A percentile compares a stretch with the other conserved stretches of the same genome.
Conservation (phyloP, 23 tunicate genomes). For the Styela clava region DNA sequence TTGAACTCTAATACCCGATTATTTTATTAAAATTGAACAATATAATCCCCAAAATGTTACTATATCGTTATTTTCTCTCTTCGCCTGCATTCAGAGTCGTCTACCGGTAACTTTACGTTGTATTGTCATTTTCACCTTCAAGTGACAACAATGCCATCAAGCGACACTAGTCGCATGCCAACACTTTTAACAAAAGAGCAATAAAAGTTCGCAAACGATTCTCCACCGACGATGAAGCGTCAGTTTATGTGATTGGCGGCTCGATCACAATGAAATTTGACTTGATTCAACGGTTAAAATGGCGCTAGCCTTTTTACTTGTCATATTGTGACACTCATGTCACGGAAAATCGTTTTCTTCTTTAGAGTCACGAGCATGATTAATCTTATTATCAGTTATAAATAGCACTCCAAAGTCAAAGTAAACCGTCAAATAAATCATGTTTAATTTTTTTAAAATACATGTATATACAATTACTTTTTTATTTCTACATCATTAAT, state of each 20-base stretch:
- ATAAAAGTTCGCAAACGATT: not conserved
- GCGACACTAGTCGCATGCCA: not conserved
- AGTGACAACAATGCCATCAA: not conserved
- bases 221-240: not conserved
- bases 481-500: too few species aligned
- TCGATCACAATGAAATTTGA: not conserved
- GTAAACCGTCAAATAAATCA: too few species aligned
- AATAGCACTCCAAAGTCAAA: too few species aligned
- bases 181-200: not conserved
- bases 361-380: too few species aligned
- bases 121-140: not conserved
- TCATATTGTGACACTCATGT: too few species aligned
- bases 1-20: too few species aligned
- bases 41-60: not conserved
- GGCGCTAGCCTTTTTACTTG: too few species aligned
- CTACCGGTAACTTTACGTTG: not conserved
- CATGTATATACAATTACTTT: too few species aligned
- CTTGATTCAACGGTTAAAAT: not conserved
- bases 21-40: too few species aligned
- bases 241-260: not conserved
- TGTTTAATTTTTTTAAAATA: too few species aligned
- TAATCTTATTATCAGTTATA: too few species aligned
- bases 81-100: not conserved
- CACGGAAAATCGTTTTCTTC: too few species aligned
- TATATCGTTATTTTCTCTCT: not conserved